Base-by-base conservation (phyloP, 1,140 invertebrate species). In the Zaprionus taronus region DNA sequence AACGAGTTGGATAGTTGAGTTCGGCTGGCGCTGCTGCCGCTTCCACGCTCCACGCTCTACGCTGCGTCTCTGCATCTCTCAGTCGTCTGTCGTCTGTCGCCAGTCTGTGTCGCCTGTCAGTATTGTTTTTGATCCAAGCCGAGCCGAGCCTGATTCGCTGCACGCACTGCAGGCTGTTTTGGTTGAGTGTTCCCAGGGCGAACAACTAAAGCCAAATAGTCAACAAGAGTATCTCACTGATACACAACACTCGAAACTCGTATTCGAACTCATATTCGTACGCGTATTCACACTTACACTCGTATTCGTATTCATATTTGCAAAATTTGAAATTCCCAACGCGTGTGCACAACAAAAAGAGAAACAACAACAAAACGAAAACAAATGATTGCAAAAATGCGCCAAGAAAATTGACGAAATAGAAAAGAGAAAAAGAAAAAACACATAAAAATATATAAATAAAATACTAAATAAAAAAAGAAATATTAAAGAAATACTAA, bases 1-100 rank as follows among this genome's bases (percentile, higher is more conserved):
- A 83, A 72, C 80, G 83, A 78, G 80, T 81, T 84, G 85, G 84
- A 84, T 84, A 80, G 68, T 67, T 34, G 31, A 75, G 65, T 79
- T 66, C 81, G 81, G 82, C 44, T 81, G 71, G 78, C 81, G 67
- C 69, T 80, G 74, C 71, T 66, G 72, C 41, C 79, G 63, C 60
- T 81, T 66, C 38, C 15, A 58, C 70, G 41, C n/a, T 47, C n/a
- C 41, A 68, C 64, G 63, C 74, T 66, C 51, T 12, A 65, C 69
- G 72, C 73, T 70, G 64, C 82, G 74, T 80, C 77, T 70, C 62
- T 67, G 36, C 67, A 44, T 78, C 58, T 63, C 72, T 28, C 47
- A 53, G 72, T 53, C 36, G 65, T 74, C 38, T 74, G 38, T 70
- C 41, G 41, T 28, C 24, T 41, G 28, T 44, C 41, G 51, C 58